A percentile compares a stretch with the other conserved stretches of the same genome.
Conservation (phyloP, 2,797 vertebrate species). For the Trachops cirrhosus region DNA sequence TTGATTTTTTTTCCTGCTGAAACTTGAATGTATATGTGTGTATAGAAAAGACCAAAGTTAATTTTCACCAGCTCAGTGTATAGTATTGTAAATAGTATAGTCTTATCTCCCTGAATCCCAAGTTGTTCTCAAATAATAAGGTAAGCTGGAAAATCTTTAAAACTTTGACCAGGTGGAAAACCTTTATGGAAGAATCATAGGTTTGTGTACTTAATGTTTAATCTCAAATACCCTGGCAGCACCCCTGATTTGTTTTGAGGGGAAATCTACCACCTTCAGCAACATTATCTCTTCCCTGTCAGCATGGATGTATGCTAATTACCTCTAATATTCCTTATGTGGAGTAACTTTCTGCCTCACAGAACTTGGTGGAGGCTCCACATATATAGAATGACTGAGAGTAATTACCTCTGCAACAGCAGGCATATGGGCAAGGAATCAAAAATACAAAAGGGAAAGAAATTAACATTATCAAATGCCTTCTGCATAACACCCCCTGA, state of each 20-base stretch:
- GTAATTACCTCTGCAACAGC: not conserved
- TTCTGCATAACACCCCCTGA: not conserved
- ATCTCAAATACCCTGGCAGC: not conserved
- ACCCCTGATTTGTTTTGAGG: not conserved
- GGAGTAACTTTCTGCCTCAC: not conserved
- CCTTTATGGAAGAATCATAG: not conserved
- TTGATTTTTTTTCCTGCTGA: not conserved
- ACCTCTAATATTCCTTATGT: not conserved
- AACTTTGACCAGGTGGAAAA: not conserved
- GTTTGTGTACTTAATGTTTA: not conserved
- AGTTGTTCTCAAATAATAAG: not conserved
- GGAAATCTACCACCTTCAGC: not conserved
- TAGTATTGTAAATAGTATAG: not conserved
- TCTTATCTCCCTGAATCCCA: not conserved
- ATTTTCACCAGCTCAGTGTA: constrained; percentile 28
- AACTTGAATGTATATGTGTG: not conserved
- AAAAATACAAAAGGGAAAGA: not conserved
- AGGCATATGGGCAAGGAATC: not conserved
- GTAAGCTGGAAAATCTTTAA: not conserved
- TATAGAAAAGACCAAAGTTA: not conserved
- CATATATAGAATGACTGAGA: not conserved
- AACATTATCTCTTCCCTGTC: not conserved
- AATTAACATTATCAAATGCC: not conserved
- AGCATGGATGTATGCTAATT: not conserved
- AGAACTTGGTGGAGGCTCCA: not conserved